Conservation (phyloP, 2,888 invertebrate species). For the Dasysyrphus tricinctus region DNA sequence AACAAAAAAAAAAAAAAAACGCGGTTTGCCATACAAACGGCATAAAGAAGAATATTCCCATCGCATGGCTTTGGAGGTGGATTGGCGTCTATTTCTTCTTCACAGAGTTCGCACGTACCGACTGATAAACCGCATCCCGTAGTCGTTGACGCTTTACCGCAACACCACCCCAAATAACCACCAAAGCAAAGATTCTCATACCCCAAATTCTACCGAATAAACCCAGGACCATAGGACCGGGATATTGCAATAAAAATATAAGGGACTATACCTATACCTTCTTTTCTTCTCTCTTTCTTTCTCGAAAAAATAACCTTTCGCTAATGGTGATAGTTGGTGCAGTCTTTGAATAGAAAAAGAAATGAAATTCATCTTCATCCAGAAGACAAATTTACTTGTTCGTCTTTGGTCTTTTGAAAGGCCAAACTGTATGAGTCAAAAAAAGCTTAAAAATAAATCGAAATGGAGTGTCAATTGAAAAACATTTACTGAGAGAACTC, state of each 20-base stretch:
- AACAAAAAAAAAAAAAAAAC: constrained; percentile 54
- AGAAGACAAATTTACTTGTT: constrained; percentile 66
- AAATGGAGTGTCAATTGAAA: background rate
- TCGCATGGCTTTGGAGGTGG: constrained; percentile 54
- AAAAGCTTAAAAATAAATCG: constrained; percentile 10
- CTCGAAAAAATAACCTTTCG: constrained; percentile 11
- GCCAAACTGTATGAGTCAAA: background rate
- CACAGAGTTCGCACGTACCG: constrained; percentile 54
- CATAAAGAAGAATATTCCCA: constrained; percentile 48
- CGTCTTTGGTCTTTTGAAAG: constrained; percentile 16
- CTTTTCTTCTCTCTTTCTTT: background rate
- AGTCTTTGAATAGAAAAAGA: constrained; percentile 49
- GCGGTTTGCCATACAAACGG: constrained; percentile 78
- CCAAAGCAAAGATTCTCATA: constrained; percentile 13
- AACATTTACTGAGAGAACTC: background rate
- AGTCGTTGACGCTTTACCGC: constrained; percentile 56
- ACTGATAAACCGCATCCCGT: constrained; percentile 41
- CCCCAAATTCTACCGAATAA: constrained; percentile 11
- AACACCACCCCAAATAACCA: constrained; percentile 46
- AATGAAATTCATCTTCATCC: constrained; percentile 72
- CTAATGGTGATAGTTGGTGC: constrained; percentile 45
- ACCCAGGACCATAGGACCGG: background rate
- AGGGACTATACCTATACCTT: constrained; percentile 24
- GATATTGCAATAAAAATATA: constrained; percentile 67
- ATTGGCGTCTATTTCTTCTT: constrained; percentile 47